Base-by-base conservation (phyloP, 1,140 invertebrate species). In the Neodiprion lecontei region DNA sequence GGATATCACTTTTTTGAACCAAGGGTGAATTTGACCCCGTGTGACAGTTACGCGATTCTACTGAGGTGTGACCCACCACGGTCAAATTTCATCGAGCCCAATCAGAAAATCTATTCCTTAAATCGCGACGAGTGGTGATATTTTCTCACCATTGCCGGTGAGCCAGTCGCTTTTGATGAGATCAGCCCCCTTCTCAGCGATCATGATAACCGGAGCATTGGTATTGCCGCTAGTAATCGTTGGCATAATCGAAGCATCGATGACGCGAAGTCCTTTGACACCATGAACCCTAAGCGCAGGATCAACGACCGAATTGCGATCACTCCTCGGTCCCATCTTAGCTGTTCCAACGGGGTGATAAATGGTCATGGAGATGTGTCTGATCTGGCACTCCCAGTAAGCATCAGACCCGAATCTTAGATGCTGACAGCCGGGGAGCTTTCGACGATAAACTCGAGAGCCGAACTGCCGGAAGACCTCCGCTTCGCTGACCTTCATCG, bases 231-330 rank as follows among this genome's bases (percentile, higher is more conserved):
- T 83, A 8, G 90, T 89, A 73, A 97, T 95, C 0, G 93, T 94
- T 0, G 96, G 96, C 95, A 97, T 97, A 74, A 97, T 94, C 72
- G 95, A 96, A 8, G 95, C 95, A 83, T 97, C 96, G 66, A 96
- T 94, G 12, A 97, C 95, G 65, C 96, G 89, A 7, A 97, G 87
- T 17, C 94, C 94, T 48, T 91, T 83, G 0, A 97, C 85, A 0
- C 96, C 95, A 78, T 96, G 92, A 0, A 97, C 95, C 21, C 90
- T 89, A 9, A 97, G 85, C 70, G 93, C 89, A 0, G 94, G 91
- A 88, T 97, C 96, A 0, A 97, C 95, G 0, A 97, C 96, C 0
- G 96, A 94, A 7, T 91, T 90, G 0, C 89, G 87, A 84, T 97
- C 96, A 79, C 89, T 91, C 1, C 88, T 79, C 0, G 94, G 93